Evolutionary conservation across 1,140 invertebrate genomes (phyloP).

Genomic region (Hycleus phaleratus): DNA sequence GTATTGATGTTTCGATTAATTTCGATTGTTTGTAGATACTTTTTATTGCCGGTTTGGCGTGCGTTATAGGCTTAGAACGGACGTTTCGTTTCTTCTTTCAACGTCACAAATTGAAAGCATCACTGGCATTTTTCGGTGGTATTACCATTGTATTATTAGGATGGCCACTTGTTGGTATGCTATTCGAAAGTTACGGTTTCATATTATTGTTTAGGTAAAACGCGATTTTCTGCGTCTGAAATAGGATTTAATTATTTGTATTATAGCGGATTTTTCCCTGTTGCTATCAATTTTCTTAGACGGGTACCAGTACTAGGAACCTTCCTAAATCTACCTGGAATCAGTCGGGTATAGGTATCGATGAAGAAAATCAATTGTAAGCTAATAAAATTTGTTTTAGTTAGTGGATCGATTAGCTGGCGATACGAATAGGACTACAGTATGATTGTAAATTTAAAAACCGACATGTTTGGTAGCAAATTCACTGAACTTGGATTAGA

Average conservation of each 20-base stretch:
- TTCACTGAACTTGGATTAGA: too few relatives aligned
- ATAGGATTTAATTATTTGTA: constrained; percentile 8
- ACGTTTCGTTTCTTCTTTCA: constrained; percentile 99
- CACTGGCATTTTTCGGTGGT: constrained; percentile 88
- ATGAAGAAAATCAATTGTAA: constrained; percentile 1
- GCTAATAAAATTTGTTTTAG: constrained; percentile 32
- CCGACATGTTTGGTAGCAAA: too few relatives aligned
- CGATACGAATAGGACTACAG: constrained; percentile 53
- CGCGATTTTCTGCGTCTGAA: constrained; percentile 3
- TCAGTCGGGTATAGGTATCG: constrained; percentile 45
- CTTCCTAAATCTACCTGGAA: constrained; percentile 65
- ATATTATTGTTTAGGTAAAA: constrained; percentile 66
- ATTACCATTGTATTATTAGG: constrained; percentile 91
- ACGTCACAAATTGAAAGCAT: constrained; percentile 90
- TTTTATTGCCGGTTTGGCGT: constrained; percentile 89
- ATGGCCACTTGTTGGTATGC: constrained; percentile 94
- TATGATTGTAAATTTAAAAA: constrained; percentile 41
- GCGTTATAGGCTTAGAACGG: constrained; percentile 92
- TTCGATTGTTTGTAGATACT: constrained; percentile 64
- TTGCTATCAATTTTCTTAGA: constrained; percentile 80
- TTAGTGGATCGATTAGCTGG: constrained; percentile 52
- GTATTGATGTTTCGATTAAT: neutral
- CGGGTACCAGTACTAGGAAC: constrained; percentile 69
- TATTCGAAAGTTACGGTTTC: constrained; percentile 88
- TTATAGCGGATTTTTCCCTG: constrained; percentile 75